Base-by-base conservation (phyloP, 2,113 vertebrate genomes). In the Dipodomys merriami region DNA sequence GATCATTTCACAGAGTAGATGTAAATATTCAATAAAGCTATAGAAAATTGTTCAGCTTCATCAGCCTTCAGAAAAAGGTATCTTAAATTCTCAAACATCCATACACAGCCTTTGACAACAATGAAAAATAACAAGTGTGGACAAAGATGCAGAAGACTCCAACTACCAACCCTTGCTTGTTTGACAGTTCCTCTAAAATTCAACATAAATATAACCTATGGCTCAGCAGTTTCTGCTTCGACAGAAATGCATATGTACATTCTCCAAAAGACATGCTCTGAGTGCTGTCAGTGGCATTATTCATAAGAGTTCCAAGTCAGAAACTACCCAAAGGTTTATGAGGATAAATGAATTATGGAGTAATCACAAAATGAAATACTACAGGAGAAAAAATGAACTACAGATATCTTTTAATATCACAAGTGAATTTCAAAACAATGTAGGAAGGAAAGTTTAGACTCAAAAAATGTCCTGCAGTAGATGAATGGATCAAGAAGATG, bases 121-220 rank as follows among this genome's bases (percentile, higher is more conserved):
- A 69, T 69, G 9, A n/a, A 33, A 94, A 88, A 65, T 77, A 81
- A 46, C 33, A 83, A 94, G 25, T 13, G 15, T 79, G 88, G 71
- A 33, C 33, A 62, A 86, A 23, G 25, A 76, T 46, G 85, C 1
- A 88, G 30, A 92, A 80, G 81, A 84, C 15, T 91, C 64, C 88
- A 30, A 83, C 7, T 60, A 7, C 39, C 4, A 74, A 73, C 13
- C 23, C 62, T 1, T 64, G 49, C 35, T 93, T 86, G 74, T 69
- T 83, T 86, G 30, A 22, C 46, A 94, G 30, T n/a, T 82, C 23
- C 16, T 82, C 30, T 83, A 87, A 95, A 92, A 83, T 10, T 85
- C 27, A 93, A 72, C 7, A 62, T 19, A 65, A 88, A 9, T 39
- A 86, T 69, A 86, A 85, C 2, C 46, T 64, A 60, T 71, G 9